Evolutionary conservation across 2,797 vertebrate genomes (phyloP), one percentile per base, ranked within the genome.

Genomic region (Rhadinocentrus ornatus): DNA sequence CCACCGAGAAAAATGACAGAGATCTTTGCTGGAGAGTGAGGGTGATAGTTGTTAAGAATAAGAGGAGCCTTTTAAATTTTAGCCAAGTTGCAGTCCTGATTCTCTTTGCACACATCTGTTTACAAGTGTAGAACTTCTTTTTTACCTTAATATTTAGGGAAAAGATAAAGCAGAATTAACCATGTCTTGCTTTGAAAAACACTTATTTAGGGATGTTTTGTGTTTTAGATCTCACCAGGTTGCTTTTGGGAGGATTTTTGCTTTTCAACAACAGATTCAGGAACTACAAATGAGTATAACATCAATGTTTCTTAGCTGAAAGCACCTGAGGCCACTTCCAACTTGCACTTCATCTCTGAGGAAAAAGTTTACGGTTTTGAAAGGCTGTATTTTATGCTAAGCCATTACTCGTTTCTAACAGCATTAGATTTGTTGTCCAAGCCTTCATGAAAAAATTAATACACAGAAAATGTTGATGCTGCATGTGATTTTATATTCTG

Each of bases 71-170:
- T 77, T 86, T 64, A 67, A 62, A 13, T 66, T 74, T 61, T 60
- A 62, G 81, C 80, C 69, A 75, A 85, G 74, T 75, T 57, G 78
- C 8, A 52, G 62, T 77, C 67, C 48, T 59, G 54, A 72, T 75
- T 69, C 67, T 88, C 22, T 77, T 63, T 61, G 39, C 60, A 3
- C 15, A 7, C 63, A 54, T 69, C 22, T 61, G 39, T 77, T 73
- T 37, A 66, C 54, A 71, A 56, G 18, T n/a, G 9, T 41, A 29
- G 27, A 20, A 59, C 66, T 73, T 68, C 54, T 54, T 39, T 27
- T 52, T 55, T 60, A 6, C 13, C 41, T 56, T 52, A 61, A 64
- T 66, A 74, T 72, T 50, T 27, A 62, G 26, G 27, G 44, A 64
- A 68, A 32, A 11, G 27, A 35, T 35, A 10, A 35, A 35, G 34